Base-by-base conservation (phyloP, 2,797 vertebrate genomes). In the Loriculus beryllinus region DNA sequence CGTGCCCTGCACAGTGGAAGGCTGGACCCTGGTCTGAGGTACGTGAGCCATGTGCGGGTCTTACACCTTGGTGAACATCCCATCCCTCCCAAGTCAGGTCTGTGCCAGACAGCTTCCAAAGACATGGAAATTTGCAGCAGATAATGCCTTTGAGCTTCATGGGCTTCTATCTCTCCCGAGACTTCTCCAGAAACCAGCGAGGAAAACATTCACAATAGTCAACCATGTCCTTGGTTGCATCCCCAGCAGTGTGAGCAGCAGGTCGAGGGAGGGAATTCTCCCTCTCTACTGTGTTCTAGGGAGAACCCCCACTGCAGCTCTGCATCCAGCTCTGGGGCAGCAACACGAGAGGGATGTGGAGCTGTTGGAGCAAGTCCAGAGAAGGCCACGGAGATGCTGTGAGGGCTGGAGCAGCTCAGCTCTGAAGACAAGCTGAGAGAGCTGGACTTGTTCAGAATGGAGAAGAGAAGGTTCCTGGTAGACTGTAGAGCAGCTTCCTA, bases 1-100 rank as follows among this genome's bases (percentile, higher is more conserved):
- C 98, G 0, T 99, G 99, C 89, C 99, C 99, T 0, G 97, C 98
- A 0, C 98, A 98, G 2, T 99, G 99, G 99, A 99, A 98, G 67
- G 98, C 98, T 0, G 98, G 98, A 20, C 97, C 98, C 37, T 99
- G 99, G 99, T 99, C 98, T 57, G 54, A 57, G 54, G 54, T 57
- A 35, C 14, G 54, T 57, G 54, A 57, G 54, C 54, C 33, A 57
- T 35, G 54, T 16, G 54, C 3, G 2, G n/a, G 54, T 25, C 14
- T 57, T 16, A 10, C 9, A 57, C 54, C 26, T 59, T 22, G 10
- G 54, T 43, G 16, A 25, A 14, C 13, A 5, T 4, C 54, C 39
- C 39, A 0, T 13, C 40, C 47, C n/a, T 42, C 31, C 5, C 1
- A 3, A 8, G 23, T 4, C 18, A 2, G 31, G 7, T 6, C 54